phyloP scores from a whole-genome alignment of 2,113 vertebrate genomes.

The Corydoras maculifer region DNA sequence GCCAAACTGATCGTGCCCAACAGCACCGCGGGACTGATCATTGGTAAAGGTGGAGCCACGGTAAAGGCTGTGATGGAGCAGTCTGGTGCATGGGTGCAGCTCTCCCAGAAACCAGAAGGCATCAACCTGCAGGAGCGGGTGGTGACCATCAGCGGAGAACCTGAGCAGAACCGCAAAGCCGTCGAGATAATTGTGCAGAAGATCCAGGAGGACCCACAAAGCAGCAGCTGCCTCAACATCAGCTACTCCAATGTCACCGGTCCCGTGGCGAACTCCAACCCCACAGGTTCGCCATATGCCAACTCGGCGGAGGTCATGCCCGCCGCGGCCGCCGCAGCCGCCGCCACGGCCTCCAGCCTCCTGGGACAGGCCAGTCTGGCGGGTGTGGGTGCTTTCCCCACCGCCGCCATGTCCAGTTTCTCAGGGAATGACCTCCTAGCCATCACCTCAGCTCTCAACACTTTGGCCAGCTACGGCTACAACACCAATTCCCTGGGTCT shows the following conservation, averaged over 20 bases:
- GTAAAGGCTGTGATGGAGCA: conserved; percentile 93
- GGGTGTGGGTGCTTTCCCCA: conserved; percentile 77
- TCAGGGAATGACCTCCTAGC: conserved; percentile 86
- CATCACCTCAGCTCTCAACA: conserved; percentile 90
- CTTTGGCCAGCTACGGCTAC: conserved; percentile 89
- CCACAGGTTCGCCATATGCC: conserved; percentile 90
- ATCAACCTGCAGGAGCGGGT: conserved; percentile 91
- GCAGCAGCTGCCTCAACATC: conserved; percentile 91
- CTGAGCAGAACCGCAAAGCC: conserved; percentile 84
- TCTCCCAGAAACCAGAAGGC: conserved; percentile 88
- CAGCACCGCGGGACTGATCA: conserved; percentile 88
- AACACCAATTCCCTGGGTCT: conserved; percentile 88
- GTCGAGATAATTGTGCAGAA: conserved; percentile 91
- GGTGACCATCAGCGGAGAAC: conserved; percentile 87
- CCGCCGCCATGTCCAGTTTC: conserved; percentile 80
- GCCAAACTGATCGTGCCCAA: conserved; percentile 91
- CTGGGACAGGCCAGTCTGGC: conserved; percentile 78
- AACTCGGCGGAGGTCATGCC: conserved; percentile 84
- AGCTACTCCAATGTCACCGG: conserved; percentile 89
- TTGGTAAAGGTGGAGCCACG: conserved; percentile 85
- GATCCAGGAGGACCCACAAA: conserved; percentile 90
- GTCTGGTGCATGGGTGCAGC: conserved; percentile 89
- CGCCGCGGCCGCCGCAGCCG: conserved; percentile 67
- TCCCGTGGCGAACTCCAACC: conserved; percentile 91
- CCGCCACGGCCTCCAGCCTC: conserved; percentile 75